These are phyloP conservation scores for Xestia ashworthii DNA, from an alignment of 2,888 invertebrate genomes.

Conservation along the genomic window DNA sequence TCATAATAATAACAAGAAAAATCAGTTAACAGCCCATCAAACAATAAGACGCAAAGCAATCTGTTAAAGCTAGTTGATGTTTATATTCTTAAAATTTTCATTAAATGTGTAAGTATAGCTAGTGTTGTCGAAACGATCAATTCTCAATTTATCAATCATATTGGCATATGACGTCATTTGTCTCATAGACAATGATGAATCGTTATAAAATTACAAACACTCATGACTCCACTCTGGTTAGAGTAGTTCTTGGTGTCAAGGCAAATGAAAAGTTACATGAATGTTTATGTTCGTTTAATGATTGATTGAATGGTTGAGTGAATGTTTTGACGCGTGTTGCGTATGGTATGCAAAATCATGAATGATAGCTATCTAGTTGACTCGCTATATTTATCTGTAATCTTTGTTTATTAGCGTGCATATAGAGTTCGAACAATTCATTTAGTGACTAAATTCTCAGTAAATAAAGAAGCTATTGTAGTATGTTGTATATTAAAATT, in stretches of 20 bases:
- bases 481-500: background rate
- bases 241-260: conserved; percentile 43
- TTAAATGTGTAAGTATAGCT: background rate
- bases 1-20: background rate
- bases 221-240: conserved; percentile 16
- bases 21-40: background rate
- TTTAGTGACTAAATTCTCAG: background rate
- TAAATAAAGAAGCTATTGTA: background rate
- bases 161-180: conserved; percentile 22
- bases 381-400: background rate
- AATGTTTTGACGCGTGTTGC: conserved; percentile 37
- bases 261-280: conserved; percentile 40
- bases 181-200: conserved; percentile 51
- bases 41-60: background rate
- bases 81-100: background rate
- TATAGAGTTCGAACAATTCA: background rate
- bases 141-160: conserved; percentile 43
- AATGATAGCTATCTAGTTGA: background rate
- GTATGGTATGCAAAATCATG: conserved; percentile 24
- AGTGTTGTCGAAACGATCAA: conserved; percentile 3
- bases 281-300: conserved; percentile 27
- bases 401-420: background rate
- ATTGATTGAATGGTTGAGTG: conserved; percentile 48
- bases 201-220: conserved; percentile 38
- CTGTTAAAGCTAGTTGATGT: background rate